These are phyloP conservation scores for Acrobasis suavella DNA, from an alignment of 2,888 invertebrate species.

Conservation along the genomic window DNA sequence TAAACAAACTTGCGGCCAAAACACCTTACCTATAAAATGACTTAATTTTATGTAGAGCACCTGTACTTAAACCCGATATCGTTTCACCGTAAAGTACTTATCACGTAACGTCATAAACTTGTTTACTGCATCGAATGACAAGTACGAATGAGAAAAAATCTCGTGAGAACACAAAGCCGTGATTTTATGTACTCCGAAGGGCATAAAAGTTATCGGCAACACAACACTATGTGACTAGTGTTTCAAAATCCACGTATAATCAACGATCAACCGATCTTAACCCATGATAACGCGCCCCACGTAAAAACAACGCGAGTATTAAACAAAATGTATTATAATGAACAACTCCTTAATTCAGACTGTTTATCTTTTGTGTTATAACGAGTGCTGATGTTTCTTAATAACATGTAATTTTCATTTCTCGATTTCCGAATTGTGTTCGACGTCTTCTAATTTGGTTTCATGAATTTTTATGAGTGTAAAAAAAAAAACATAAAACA, in stretches of 20 bases:
- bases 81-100: slow-evolving; percentile 18
- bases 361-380: slow-evolving; percentile 80
- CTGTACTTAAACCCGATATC: slow-evolving; percentile 16
- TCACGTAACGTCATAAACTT: slow-evolving; percentile 22
- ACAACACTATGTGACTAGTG: slow-evolving; percentile 23
- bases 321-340: slow-evolving; percentile 74
- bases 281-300: slow-evolving; percentile 61
- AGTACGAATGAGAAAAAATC: slow-evolving; percentile 23
- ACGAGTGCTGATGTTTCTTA: slow-evolving; percentile 78
- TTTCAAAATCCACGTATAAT: slow-evolving; percentile 55
- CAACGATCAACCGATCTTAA: slow-evolving; percentile 60
- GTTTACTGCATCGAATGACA: slow-evolving; percentile 22
- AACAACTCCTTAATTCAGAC: slow-evolving; percentile 74
- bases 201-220: slow-evolving; percentile 21
- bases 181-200: slow-evolving; percentile 20
- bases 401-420: slow-evolving; percentile 78
- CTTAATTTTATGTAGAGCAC: slow-evolving; percentile 18
- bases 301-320: slow-evolving; percentile 71
- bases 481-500: slow-evolving; percentile 54
- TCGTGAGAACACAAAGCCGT: slow-evolving; percentile 18
- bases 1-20: background rate
- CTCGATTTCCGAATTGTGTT: slow-evolving; percentile 74
- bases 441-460: slow-evolving; percentile 69
- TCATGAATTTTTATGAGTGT: slow-evolving; percentile 64
- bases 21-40: background rate